These are phyloP conservation scores for Chiloscyllium punctatum DNA, from an alignment of 2,797 vertebrate genomes.

Conservation along the genomic window DNA sequence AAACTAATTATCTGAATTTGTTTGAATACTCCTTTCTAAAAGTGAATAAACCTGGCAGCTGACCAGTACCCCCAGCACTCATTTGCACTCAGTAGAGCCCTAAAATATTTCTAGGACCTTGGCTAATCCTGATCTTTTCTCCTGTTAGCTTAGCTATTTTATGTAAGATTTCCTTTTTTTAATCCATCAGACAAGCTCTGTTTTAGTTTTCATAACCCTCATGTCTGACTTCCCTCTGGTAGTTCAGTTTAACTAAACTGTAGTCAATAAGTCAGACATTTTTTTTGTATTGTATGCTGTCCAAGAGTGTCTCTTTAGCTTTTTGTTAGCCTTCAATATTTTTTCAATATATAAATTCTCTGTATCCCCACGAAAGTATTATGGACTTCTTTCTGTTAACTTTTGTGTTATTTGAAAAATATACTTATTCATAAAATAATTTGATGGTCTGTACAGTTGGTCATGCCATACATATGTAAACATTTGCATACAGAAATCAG, in stretches of 20 bases:
- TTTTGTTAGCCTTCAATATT: background rate
- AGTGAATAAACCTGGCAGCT: background rate
- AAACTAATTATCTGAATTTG: background rate
- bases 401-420: no score
- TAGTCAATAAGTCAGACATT: no score
- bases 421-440: no score
- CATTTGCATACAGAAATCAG: no score
- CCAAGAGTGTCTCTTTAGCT: background rate
- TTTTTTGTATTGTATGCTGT: background rate
- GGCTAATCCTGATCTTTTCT: background rate
- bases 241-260: background rate
- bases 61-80: background rate
- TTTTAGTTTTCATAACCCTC: background rate
- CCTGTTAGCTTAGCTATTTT: background rate
- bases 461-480: no score
- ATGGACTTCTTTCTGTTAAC: background rate
- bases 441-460: no score
- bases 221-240: background rate
- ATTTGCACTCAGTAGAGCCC: background rate
- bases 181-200: background rate
- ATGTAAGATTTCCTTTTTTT: background rate
- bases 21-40: background rate
- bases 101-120: background rate
- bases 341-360: background rate
- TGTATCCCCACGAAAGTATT: background rate